Evolutionary conservation across 2,797 vertebrate genomes (phyloP).

Genomic region (Pogoniulus pusillus): DNA sequence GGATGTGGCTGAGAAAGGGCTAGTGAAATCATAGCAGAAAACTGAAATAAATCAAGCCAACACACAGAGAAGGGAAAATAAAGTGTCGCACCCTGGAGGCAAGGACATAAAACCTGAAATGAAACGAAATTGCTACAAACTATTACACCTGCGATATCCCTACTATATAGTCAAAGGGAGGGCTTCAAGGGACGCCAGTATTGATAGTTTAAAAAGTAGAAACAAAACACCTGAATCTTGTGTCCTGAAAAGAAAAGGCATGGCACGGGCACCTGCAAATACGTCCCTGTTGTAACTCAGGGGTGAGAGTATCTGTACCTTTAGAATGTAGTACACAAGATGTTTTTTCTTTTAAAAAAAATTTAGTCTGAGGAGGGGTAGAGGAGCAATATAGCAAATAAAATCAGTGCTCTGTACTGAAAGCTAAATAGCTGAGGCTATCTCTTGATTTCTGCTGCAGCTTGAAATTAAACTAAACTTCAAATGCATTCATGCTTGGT

Average conservation of each 20-base stretch:
- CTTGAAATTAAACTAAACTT: neutral
- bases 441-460: neutral
- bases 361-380: neutral
- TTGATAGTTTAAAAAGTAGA: neutral
- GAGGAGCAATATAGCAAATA: neutral
- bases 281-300: neutral
- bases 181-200: neutral
- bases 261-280: neutral
- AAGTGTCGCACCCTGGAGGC: neutral
- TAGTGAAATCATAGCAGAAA: neutral
- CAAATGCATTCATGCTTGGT: neutral
- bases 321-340: neutral
- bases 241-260: neutral
- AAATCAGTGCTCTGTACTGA: neutral
- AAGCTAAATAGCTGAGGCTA: neutral
- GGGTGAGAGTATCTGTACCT: neutral
- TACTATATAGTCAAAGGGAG: neutral
- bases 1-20: neutral
- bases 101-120: neutral
- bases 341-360: no score
- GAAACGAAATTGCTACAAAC: neutral
- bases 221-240: neutral
- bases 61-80: neutral
- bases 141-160: neutral
- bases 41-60: neutral